These are phyloP conservation scores for Channa striata DNA, from an alignment of 2,797 vertebrate species.

Conservation along the genomic window DNA sequence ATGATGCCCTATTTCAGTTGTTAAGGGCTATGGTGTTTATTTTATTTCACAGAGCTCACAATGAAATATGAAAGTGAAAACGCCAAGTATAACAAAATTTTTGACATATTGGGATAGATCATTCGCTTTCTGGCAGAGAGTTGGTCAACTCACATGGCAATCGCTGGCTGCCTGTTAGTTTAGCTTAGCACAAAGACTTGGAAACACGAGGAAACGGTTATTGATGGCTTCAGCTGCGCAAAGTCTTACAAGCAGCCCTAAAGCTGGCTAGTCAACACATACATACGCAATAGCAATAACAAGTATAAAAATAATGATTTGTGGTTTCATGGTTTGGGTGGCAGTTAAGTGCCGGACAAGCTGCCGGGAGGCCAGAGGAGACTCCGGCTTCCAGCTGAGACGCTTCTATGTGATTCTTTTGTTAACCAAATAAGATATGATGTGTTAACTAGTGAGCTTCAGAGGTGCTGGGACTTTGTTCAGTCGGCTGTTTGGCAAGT, in stretches of 20 bases:
- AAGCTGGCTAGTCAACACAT: neutral
- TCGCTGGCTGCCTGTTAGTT: neutral
- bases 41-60: conserved; percentile 53
- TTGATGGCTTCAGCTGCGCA: no score
- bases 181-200: conserved; percentile 20
- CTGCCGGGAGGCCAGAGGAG: neutral
- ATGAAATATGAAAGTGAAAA: conserved; percentile 28
- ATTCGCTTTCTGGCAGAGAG: neutral
- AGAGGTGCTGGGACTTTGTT: no score
- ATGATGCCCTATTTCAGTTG: conserved; percentile 31
- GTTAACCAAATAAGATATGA: no score
- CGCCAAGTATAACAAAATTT: conserved; percentile 1
- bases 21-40: conserved; percentile 57
- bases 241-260: no score
- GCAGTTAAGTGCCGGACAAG: neutral
- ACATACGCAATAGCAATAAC: neutral
- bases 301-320: neutral
- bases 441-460: no score
- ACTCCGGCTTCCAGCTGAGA: neutral
- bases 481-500: no score
- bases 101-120: neutral
- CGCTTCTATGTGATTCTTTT: no score
- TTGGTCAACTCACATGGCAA: neutral
- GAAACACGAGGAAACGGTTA: neutral
- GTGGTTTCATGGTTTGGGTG: neutral